Evolutionary conservation across 2,113 vertebrate species (phyloP), one percentile per base, ranked within the genome.

Genomic region (Sakesphorus luctuosus): DNA sequence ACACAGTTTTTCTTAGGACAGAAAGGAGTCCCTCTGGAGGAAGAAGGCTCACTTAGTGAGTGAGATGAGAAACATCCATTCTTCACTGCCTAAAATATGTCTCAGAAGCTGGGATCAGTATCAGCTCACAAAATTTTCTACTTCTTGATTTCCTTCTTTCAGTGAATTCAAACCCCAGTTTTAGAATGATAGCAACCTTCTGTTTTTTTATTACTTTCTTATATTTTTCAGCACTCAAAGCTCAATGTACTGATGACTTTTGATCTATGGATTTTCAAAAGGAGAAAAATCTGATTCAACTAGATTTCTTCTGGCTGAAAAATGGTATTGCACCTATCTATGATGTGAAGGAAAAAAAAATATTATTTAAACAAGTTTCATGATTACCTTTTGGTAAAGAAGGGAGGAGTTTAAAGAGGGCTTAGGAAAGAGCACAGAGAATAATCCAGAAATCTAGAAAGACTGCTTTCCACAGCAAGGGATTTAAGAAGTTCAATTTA

Each of bases 1-100:
- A 82, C 92, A 93, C 31, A 86, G 76, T 86, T 97, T 95, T 92
- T 71, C 84, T 26, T 73, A 83, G 78, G 93, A 80, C 71, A 82
- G 59, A 77, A 75, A 93, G 46, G 53, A 94, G 56, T 75, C 87
- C 55, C 86, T 76, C 43, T 75, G 87, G 85, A 90, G 61, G 56
- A 71, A 71, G 62, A 18, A 80, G 55, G 13, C 36, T 93, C 58
- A 66, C 63, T 89, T 87, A 65, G 43, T 58, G 44, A 76, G 35
- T 69, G 59, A 89, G 77, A 89, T 77, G 91, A 90, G 84, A 82
- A 97, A 63, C 74, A 85, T 46, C 52, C 58, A 74, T 53, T 78
- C 33, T 90, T 84, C 87, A 65, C 76, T 81, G 36, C 43, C 61
- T 91, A 67, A 91, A 91, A 92, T 80, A 56, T 28, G 18, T 52